These are phyloP conservation scores for Thaleichthys pacificus DNA, from an alignment of 2,797 vertebrate species.

Conservation along the genomic window DNA sequence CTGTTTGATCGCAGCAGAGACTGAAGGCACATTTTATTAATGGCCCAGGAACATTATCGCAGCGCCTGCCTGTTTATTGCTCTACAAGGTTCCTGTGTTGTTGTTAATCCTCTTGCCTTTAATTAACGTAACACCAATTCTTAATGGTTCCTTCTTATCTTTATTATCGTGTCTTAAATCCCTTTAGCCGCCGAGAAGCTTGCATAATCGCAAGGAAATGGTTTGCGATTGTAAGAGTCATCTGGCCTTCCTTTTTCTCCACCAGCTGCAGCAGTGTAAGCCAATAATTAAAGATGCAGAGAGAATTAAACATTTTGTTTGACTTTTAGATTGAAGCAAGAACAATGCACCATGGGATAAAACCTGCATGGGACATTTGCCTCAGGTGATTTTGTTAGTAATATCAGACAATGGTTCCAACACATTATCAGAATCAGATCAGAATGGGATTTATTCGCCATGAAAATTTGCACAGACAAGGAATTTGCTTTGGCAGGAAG, in stretches of 20 bases:
- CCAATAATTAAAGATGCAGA: constrained; percentile 48
- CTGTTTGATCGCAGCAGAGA: constrained; percentile 61
- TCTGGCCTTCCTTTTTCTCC: constrained; percentile 63
- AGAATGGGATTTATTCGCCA: too few relatives aligned
- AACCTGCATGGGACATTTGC: not conserved
- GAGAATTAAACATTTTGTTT: constrained; percentile 23
- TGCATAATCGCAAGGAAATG: constrained; percentile 71
- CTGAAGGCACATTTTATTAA: constrained; percentile 56
- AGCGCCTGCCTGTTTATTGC: constrained; percentile 57
- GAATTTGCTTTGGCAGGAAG: too few relatives aligned
- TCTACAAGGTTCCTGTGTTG: constrained; percentile 60
- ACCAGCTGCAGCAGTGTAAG: constrained; percentile 59
- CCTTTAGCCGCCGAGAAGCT: constrained; percentile 71
- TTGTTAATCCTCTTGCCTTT: constrained; percentile 78
- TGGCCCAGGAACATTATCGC: constrained; percentile 60
- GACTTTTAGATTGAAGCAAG: constrained; percentile 1
- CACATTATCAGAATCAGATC: too few relatives aligned
- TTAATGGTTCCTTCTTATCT: constrained; percentile 78
- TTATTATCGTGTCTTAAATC: constrained; percentile 75
- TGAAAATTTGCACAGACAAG: too few relatives aligned
- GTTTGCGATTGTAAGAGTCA: constrained; percentile 63
- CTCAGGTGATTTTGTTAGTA: not conserved
- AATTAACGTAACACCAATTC: constrained; percentile 77
- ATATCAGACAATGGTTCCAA: constrained; percentile 6
- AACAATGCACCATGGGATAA: constrained; percentile 12